Percentiles rank a stretch among this genome's conserved stretches.
Evolutionary conservation across 2,888 invertebrate genomes (phyloP).

Genomic region (Diaperis boleti): DNA sequence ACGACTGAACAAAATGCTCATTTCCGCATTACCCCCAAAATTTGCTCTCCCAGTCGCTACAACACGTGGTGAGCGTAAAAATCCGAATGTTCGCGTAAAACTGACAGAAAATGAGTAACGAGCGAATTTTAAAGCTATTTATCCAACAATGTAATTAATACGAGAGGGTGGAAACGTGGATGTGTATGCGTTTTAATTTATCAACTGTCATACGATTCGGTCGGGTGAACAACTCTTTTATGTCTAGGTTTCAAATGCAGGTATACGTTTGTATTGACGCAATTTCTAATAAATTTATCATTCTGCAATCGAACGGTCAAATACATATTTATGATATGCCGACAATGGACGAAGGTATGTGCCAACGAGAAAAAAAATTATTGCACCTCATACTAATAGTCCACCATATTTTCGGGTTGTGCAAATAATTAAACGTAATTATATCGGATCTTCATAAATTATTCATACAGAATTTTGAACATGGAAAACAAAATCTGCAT

Average conservation of each 20-base stretch:
- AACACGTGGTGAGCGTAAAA: constrained; percentile 2
- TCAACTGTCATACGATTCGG: constrained; percentile 42
- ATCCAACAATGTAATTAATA: constrained; percentile 44
- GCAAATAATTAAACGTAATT: too few relatives aligned
- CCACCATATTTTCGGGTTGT: too few relatives aligned
- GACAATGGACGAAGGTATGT: constrained; percentile 3
- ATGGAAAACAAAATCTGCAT: too few relatives aligned
- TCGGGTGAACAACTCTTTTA: constrained; percentile 32
- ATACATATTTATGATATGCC: constrained; percentile 13
- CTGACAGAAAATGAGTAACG: constrained; percentile 40
- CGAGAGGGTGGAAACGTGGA: constrained; percentile 30
- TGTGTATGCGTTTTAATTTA: constrained; percentile 43
- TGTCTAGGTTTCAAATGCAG: constrained; percentile 31
- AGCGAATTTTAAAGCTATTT: constrained; percentile 42
- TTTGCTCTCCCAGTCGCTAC: too few relatives aligned
- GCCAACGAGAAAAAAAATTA: background rate
- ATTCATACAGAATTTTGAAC: too few relatives aligned
- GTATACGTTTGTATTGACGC: constrained; percentile 27
- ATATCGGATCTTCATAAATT: too few relatives aligned
- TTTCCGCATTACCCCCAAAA: background rate
- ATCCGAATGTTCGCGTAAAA: constrained; percentile 16
- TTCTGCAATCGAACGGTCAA: constrained; percentile 19
- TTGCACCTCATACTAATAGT: too few relatives aligned
- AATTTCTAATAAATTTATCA: constrained; percentile 40
- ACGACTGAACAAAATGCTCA: background rate